A percentile compares a stretch with the other conserved stretches of the same genome.
Evolutionary conservation across 2,113 vertebrate genomes (phyloP).

Genomic region (Pyxicephalus adspersus): DNA sequence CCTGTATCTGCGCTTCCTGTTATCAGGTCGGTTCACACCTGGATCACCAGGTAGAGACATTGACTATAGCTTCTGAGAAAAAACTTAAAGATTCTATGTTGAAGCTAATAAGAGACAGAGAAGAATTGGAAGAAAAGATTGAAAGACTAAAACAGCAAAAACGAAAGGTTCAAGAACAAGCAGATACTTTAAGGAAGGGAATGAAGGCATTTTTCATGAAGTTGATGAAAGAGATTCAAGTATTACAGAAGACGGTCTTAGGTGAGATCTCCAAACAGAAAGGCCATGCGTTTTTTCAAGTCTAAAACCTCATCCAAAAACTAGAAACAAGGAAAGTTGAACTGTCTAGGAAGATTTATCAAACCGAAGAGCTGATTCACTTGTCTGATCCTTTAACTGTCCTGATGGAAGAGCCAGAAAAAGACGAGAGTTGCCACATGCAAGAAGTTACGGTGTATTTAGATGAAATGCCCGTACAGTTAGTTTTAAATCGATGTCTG

Average conservation of each 20-base stretch:
- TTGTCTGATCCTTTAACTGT: background rate
- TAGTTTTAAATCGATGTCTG: background rate
- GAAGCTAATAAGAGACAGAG: background rate
- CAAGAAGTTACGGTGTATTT: background rate
- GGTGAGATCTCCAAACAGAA: background rate
- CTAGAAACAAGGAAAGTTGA: background rate
- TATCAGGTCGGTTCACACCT: slow-evolving; percentile 73
- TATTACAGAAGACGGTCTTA: background rate
- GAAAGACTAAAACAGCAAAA: background rate
- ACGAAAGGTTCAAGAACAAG: slow-evolving; percentile 2
- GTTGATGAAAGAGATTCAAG: background rate
- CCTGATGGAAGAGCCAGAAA: background rate
- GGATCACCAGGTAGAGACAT: slow-evolving; percentile 58
- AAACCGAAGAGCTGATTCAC: background rate
- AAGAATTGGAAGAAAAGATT: background rate
- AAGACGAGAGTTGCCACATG: background rate
- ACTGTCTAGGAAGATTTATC: background rate
- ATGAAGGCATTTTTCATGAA: background rate
- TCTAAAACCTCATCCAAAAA: background rate
- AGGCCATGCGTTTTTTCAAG: background rate
- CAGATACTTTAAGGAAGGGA: background rate
- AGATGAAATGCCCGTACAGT: background rate
- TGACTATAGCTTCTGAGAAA: background rate
- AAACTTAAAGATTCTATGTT: background rate
- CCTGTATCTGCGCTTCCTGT: slow-evolving; percentile 77